Base-by-base conservation (phyloP, 2,888 invertebrate species). In the Drosophila mimetica region DNA sequence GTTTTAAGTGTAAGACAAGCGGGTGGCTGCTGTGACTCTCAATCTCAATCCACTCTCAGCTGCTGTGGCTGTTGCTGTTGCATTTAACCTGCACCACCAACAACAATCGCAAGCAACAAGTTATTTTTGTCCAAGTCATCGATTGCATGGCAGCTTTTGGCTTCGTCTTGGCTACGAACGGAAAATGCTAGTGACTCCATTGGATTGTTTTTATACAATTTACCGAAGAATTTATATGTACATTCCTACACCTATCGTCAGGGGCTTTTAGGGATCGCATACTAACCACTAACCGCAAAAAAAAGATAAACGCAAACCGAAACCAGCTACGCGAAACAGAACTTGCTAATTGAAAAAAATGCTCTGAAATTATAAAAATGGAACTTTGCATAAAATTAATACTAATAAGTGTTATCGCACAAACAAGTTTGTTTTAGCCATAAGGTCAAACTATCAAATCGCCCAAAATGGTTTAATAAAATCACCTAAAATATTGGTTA, bases 21-120 rank as follows among this genome's bases (percentile, higher is more conserved):
- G 79, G 79, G 76, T 79, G 79, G 76, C 67, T 25, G 64, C 37
- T 63, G 61, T 32, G 59, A 42, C 59, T 59, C 59, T 59, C 59
- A 34, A 54, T 57, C 57, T 54, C 37, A n/a, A 54, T 57, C 41
- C 59, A 42, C 58, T 58, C 58, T 59, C 59, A 75, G 79, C 85
- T 71, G 79, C 70, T 44, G 34, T 52, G 18, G 50, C 57, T 48
- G 32, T 64, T 47, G 50, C 57, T 48, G 32, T 64, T 47, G 61
- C 64, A 51, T 60, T 69, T 63, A 48, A 65, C 70, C 71, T 61
- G 46, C 39, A 47, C 16, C 39, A 30, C 18, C 25, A 51, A 42
- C 55, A 36, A 37, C 64, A 65, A 65, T 61, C 37, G 42, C 46
- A 47, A 53, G 5, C 53, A 69, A 69, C 70, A 70, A 54, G 70